Conservation (phyloP, 64 coral and sea anemone genomes). For the Pachyseris speciosa region DNA sequence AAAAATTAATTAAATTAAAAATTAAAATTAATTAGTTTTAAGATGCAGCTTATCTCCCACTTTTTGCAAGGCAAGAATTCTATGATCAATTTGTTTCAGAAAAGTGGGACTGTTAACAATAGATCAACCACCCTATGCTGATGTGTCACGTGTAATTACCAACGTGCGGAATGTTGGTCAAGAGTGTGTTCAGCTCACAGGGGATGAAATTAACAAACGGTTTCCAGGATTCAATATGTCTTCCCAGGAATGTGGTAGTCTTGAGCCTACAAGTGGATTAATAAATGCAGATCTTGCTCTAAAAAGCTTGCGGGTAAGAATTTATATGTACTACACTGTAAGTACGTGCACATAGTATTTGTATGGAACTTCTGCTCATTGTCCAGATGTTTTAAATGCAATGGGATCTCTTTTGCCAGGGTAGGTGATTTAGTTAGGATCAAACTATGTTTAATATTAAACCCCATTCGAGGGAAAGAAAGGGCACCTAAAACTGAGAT, state of each 20-base stretch:
- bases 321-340: background rate
- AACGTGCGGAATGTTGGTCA: conserved; percentile 51
- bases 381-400: too few species aligned
- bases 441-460: too few species aligned
- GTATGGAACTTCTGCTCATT: too few species aligned
- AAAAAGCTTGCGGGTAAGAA: conserved; percentile 43
- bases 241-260: background rate
- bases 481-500: too few species aligned
- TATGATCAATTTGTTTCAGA: conserved; percentile 27
- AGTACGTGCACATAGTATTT: background rate
- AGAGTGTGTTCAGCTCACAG: conserved; percentile 31
- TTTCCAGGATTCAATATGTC: conserved; percentile 48
- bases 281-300: conserved; percentile 46
- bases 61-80: background rate
- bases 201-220: conserved; percentile 16
- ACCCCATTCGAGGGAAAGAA: too few species aligned
- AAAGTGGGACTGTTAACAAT: conserved; percentile 41
- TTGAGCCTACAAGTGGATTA: conserved; percentile 47
- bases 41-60: too few species aligned
- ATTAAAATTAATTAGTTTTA: too few species aligned
- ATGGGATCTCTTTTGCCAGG: too few species aligned
- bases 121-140: conserved; percentile 42
- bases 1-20: too few species aligned
- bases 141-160: background rate
- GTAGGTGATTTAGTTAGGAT: too few species aligned